Evolutionary conservation across 2,888 invertebrate species (phyloP).

Genomic region (Lagria hirta): DNA sequence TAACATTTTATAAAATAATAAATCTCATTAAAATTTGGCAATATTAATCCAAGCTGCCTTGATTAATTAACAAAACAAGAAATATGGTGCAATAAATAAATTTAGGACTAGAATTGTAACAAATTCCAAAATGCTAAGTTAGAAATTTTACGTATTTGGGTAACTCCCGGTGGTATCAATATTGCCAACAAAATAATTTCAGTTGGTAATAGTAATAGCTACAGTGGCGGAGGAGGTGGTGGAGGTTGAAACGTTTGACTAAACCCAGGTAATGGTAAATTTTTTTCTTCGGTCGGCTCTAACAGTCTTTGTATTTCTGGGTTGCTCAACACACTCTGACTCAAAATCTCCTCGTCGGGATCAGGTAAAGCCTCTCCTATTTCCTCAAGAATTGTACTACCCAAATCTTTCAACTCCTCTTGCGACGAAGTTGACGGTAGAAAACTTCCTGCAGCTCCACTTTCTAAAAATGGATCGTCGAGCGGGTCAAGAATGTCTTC

Average conservation of each 20-base stretch:
- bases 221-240: conserved; percentile 37
- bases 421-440: conserved; percentile 36
- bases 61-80: conserved; percentile 3
- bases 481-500: conserved; percentile 30
- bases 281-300: conserved; percentile 46
- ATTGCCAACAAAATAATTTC: conserved; percentile 15
- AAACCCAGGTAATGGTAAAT: conserved; percentile 55
- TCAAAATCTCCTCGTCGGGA: conserved; percentile 31
- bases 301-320: conserved; percentile 42
- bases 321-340: conserved; percentile 39
- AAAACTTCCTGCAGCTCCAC: conserved; percentile 26
- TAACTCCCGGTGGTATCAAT: conserved; percentile 11
- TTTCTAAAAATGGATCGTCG: conserved; percentile 24
- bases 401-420: conserved; percentile 43
- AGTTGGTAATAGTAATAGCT: conserved; percentile 8
- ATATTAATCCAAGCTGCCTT: conserved; percentile 26
- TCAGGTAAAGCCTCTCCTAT: conserved; percentile 33
- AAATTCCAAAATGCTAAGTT: conserved; percentile 3
- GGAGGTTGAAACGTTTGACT: conserved; percentile 56
- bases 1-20: too few species aligned
- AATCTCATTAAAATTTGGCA: too few species aligned
- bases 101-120: conserved; percentile 13
- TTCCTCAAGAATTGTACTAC: conserved; percentile 41
- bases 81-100: conserved; percentile 3
- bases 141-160: conserved; percentile 17